Conservation (phyloP, 2,113 vertebrate species). For the Trinectes maculatus region DNA sequence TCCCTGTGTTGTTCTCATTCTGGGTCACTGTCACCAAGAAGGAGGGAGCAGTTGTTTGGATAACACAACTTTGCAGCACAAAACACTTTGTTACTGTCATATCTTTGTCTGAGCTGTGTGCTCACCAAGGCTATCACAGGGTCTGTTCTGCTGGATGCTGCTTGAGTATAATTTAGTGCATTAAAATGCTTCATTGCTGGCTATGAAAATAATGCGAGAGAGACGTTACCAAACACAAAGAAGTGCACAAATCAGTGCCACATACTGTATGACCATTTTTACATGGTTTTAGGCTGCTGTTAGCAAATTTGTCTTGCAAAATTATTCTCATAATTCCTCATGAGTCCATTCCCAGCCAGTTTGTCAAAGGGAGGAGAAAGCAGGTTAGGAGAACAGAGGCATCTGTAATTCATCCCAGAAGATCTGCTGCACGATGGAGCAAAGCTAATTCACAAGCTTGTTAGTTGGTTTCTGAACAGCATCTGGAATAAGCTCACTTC, state of each 20-base stretch:
- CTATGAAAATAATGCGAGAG: neutral
- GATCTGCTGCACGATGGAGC: slow-evolving; percentile 49
- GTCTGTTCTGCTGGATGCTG: neutral
- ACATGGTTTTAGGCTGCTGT: neutral
- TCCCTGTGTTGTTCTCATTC: slow-evolving; percentile 53
- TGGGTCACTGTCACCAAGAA: slow-evolving; percentile 56
- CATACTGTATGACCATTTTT: slow-evolving; percentile 1
- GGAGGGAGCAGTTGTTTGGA: slow-evolving; percentile 20
- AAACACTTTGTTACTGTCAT: slow-evolving; percentile 31
- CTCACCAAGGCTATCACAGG: slow-evolving; percentile 15
- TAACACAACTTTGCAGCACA: slow-evolving; percentile 26
- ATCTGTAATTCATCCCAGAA: slow-evolving; percentile 61
- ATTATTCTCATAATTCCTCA: slow-evolving; percentile 18
- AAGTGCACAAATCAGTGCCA: neutral
- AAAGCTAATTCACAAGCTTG: slow-evolving; percentile 62
- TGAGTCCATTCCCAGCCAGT: slow-evolving; percentile 40
- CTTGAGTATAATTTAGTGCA: slow-evolving; percentile 3
- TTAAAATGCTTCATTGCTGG: slow-evolving; percentile 15
- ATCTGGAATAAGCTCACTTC: slow-evolving; percentile 51
- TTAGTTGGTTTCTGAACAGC: slow-evolving; percentile 54
- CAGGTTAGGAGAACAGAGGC: slow-evolving; percentile 51
- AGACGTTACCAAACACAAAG: neutral
- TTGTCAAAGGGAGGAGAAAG: slow-evolving; percentile 54
- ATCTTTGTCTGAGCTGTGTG: neutral
- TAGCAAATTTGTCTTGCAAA: slow-evolving; percentile 42